Percentiles rank a stretch among this genome's conserved stretches.
phyloP scores from a whole-genome alignment of 2,888 invertebrate genomes.

The Eumacrocentrus americanus region DNA sequence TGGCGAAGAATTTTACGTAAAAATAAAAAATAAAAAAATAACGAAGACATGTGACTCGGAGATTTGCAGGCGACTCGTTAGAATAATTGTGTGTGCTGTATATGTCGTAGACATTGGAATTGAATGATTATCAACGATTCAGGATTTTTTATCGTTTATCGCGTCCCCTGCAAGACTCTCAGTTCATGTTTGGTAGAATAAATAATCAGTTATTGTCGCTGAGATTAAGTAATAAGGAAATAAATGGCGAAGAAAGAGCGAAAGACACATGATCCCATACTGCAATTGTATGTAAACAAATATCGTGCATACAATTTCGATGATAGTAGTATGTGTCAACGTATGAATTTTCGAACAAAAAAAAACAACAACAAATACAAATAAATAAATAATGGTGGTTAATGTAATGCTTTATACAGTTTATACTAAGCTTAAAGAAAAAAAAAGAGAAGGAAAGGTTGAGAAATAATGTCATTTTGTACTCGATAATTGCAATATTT shows the following conservation, averaged over 20 bases:
- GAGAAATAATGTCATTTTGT: conserved; percentile 55
- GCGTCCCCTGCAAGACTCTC: conserved; percentile 5
- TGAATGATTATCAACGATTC: neutral
- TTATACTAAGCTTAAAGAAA: conserved; percentile 57
- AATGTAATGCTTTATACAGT: conserved; percentile 59
- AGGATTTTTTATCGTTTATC: neutral
- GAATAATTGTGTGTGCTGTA: neutral
- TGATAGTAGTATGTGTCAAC: conserved; percentile 18
- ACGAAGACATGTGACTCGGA: conserved; percentile 7
- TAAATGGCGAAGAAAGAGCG: conserved; percentile 4
- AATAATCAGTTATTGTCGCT: conserved; percentile 36
- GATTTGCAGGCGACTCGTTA: conserved; percentile 13
- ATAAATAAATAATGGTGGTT: conserved; percentile 32
- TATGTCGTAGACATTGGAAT: neutral
- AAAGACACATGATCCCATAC: too few relatives aligned
- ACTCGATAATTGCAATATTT: conserved; percentile 58
- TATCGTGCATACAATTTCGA: conserved; percentile 19
- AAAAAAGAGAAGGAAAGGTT: neutral
- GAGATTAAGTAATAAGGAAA: conserved; percentile 30
- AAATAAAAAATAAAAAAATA: neutral
- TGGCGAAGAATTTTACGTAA: conserved; percentile 35
- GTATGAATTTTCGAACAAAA: conserved; percentile 25
- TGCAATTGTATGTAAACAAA: conserved; percentile 30
- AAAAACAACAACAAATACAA: neutral
- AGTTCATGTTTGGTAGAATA: conserved; percentile 13